Evolutionary conservation across 1,140 invertebrate species (phyloP), one percentile per base, ranked within the genome.

Genomic region (Physella acuta): DNA sequence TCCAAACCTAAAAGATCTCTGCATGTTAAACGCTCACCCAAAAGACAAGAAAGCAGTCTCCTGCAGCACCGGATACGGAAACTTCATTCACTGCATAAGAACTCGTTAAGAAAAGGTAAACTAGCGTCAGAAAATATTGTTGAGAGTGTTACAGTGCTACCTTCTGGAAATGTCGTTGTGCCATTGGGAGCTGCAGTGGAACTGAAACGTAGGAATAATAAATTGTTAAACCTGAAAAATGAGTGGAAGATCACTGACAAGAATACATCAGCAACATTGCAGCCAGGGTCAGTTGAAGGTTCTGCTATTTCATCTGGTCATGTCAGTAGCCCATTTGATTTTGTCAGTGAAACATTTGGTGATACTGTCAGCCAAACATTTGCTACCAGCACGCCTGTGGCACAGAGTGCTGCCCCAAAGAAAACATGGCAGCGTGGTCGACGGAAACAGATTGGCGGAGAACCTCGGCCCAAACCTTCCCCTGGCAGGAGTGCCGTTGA

Each of bases 51-150:
- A 33, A 65, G 63, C 24, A 53, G 1, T 36, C 51, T 65, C n/a
- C 51, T 65, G 3, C 63, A 65, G 33, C 51, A 53, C 28, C 2
- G 63, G 20, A 65, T 53, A 37, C 52, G 56, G 39, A 66, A 66
- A 24, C 52, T 66, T n/a, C 37, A 62, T 24, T 2, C 34, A n/a
- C 17, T 62, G 11, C 34, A 62, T 26, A 49, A 26, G n/a, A n/a
- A n/a, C n/a, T n/a, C n/a, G n/a, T n/a, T n/a, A n/a, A n/a, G n/a
- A n/a, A n/a, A n/a, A n/a, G n/a, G n/a, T n/a, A n/a, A 49, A 49
- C 44, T n/a, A n/a, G 44, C 11, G 44, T n/a, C 44, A 11, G n/a
- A 49, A 49, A n/a, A n/a, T 49, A 11, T 49, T 11, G 11, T 11
- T 14, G n/a, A 11, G 44, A 49, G 44, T 14, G 44, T n/a, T 14